These are phyloP conservation scores for Camponotus floridanus DNA, from an alignment of 1,140 invertebrate genomes.

Conservation along the genomic window DNA sequence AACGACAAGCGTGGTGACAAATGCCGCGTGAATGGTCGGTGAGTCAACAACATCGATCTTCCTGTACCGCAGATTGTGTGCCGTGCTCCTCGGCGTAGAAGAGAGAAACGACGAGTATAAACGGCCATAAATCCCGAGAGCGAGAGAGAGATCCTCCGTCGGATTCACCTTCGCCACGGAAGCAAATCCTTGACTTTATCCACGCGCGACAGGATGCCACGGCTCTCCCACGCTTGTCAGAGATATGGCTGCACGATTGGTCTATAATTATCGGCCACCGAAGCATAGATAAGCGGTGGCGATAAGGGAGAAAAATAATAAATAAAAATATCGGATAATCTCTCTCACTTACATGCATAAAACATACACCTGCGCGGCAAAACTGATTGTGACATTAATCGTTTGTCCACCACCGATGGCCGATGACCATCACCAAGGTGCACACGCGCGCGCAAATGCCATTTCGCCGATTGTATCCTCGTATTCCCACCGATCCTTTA, in stretches of 20 bases:
- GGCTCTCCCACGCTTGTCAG: constrained; percentile 71
- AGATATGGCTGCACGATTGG: constrained; percentile 18
- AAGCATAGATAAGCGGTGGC: constrained; percentile 2
- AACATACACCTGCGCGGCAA: not conserved
- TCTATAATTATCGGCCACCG: constrained; percentile 38
- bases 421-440: constrained; percentile 33
- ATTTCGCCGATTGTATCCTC: constrained; percentile 61
- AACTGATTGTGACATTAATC: constrained; percentile 41
- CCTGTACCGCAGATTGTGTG: constrained; percentile 34
- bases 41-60: constrained; percentile 61
- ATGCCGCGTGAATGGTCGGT: constrained; percentile 44
- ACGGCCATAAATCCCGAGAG: constrained; percentile 46
- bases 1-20: constrained; percentile 47
- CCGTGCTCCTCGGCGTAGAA: not conserved
- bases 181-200: constrained; percentile 78
- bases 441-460: constrained; percentile 55
- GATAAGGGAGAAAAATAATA: constrained; percentile 44
- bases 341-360: too few species aligned
- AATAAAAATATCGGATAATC: constrained; percentile 48
- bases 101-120: constrained; percentile 46
- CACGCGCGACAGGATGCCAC: constrained; percentile 60
- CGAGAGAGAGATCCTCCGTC: constrained; percentile 24
- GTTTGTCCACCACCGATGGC: constrained; percentile 43
- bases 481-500: constrained; percentile 63
- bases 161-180: constrained; percentile 61